Base-by-base conservation (phyloP, 2,113 vertebrate genomes). In the Pelecanus crispus region DNA sequence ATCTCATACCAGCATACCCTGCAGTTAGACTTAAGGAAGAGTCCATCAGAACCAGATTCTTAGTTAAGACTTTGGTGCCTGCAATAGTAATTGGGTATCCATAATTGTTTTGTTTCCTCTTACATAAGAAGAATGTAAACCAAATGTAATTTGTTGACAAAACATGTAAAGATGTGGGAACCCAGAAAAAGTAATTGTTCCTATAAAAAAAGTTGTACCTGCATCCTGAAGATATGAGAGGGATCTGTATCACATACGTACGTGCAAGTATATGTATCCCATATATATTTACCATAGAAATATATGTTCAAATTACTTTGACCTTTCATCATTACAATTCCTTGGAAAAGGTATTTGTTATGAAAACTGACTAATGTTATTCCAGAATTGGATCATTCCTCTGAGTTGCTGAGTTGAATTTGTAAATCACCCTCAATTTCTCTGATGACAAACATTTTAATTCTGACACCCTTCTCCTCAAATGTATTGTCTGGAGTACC, bases 41-140 rank as follows among this genome's bases (percentile, higher is more conserved):
- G 16, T 26, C 40, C 24, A 55, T 77, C 22, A 89, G 73, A 89
- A 83, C 13, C 34, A 82, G 28, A 75, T 62, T 86, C 52, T 28
- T 58, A 80, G 79, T 80, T 85, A 75, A 49, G 74, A 65, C 66
- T 95, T 93, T 13, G 1, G 79, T 88, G 74, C 50, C 91, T 59
- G 3, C 89, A 94, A 94, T n/a, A 71, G 62, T 71, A 96, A 92
- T 73, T 83, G 14, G 8, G 4, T 75, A 86, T 83, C 67, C 24
- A 5, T 90, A 97, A 86, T 95, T 75, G 49, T 71, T 71, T 91
- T 94, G 29, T 32, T 78, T 95, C 70, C 50, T 91, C 19, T 95
- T 91, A 88, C 8, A 38, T 83, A 72, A 63, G 28, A 78, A 82
- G 44, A 87, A 42, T 83, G 16, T 11, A 93, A 85, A 31, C 22